Conservation (phyloP, 2,797 vertebrate species). For the Tauraco hartlaubi region DNA sequence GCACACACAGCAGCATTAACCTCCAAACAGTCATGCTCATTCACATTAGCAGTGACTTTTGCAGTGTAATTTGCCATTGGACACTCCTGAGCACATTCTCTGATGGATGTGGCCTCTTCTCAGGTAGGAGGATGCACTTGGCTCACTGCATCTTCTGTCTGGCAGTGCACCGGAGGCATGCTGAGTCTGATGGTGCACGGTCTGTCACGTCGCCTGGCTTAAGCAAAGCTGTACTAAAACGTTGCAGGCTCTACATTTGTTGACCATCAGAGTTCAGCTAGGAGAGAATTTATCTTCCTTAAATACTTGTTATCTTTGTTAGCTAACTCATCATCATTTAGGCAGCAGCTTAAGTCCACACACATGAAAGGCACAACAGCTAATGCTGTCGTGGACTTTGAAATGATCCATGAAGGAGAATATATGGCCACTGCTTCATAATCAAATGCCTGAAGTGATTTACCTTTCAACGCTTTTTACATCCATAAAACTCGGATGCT, state of each 20-base stretch:
- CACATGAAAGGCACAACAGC: constrained; percentile 38
- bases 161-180: not conserved
- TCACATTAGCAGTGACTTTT: not conserved
- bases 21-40: not conserved
- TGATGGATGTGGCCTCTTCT: not conserved
- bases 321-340: constrained; percentile 64
- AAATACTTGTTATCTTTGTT: constrained; percentile 72
- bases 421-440: not conserved
- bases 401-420: constrained; percentile 39
- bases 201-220: constrained; percentile 26
- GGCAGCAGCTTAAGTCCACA: constrained; percentile 54
- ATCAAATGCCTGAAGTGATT: constrained; percentile 13
- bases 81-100: not conserved
- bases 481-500: not conserved
- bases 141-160: not conserved
- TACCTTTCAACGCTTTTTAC: not conserved
- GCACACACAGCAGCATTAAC: not conserved
- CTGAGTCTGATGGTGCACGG: not conserved
- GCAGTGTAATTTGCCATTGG: not conserved
- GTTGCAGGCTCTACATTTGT: constrained; percentile 17
- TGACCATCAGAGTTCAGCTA: constrained; percentile 47
- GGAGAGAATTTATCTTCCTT: constrained; percentile 64
- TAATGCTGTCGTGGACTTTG: not conserved
- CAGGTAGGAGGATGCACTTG: not conserved
- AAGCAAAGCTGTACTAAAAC: not conserved